These are phyloP conservation scores for Bhutanitis thaidina DNA, from an alignment of 2,888 invertebrate species.

Conservation along the genomic window DNA sequence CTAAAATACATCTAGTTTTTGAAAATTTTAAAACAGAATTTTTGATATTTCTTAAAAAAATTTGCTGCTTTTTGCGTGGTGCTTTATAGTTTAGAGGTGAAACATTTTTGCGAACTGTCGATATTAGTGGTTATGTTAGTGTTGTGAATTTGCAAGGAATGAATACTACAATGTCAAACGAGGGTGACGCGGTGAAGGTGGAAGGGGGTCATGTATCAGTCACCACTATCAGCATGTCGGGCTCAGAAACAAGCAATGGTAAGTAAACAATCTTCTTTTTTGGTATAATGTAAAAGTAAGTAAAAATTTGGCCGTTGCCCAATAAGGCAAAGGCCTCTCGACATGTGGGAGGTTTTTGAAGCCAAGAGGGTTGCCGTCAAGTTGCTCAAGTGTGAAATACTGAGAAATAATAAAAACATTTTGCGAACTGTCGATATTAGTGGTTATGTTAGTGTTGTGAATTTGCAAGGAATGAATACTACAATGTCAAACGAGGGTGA, in stretches of 20 bases:
- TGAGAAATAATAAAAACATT: slow-evolving; percentile 45
- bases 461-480: slow-evolving; percentile 40
- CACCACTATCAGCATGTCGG: slow-evolving; percentile 88
- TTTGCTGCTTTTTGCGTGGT: slow-evolving; percentile 38
- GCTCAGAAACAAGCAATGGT: slow-evolving; percentile 80
- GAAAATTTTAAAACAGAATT: slow-evolving; percentile 45
- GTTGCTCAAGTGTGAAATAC: too few species aligned
- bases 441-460: slow-evolving; percentile 44
- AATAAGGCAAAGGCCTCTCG: too few species aligned
- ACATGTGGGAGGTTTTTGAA: too few species aligned
- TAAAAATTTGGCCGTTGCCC: too few species aligned
- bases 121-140: slow-evolving; percentile 46
- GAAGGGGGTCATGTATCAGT: slow-evolving; percentile 85
- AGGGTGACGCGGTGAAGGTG: slow-evolving; percentile 69
- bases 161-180: slow-evolving; percentile 61
- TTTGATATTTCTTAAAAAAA: slow-evolving; percentile 44
- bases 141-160: slow-evolving; percentile 36
- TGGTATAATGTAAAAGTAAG: too few species aligned
- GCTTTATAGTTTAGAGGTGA: slow-evolving; percentile 59
- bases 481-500: slow-evolving; percentile 70
- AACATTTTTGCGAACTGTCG: slow-evolving; percentile 45
- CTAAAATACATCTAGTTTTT: slow-evolving; percentile 45
- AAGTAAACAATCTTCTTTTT: slow-evolving; percentile 27
- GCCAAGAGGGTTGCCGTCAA: too few species aligned
- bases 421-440: slow-evolving; percentile 46